Percentiles rank a stretch among this genome's conserved stretches.
These are phyloP conservation scores for Sphaeramia orbicularis DNA, from an alignment of 2,797 vertebrate species.

Conservation along the genomic window DNA sequence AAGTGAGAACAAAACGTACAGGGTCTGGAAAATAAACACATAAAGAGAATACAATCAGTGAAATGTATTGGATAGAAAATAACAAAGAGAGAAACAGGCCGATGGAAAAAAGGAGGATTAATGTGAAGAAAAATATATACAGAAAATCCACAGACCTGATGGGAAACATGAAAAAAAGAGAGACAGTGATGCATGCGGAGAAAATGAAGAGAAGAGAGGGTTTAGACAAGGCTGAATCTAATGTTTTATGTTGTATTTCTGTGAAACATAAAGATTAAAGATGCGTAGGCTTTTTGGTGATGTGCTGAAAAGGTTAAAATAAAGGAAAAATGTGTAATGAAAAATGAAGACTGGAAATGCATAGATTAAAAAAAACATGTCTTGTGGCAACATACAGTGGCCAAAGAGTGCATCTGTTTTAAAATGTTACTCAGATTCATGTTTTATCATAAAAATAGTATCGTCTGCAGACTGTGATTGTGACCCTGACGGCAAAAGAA, in stretches of 20 bases:
- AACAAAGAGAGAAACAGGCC: constrained; percentile 4
- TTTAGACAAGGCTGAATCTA: neutral
- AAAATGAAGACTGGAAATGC: too few relatives aligned
- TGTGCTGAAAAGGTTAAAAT: too few relatives aligned
- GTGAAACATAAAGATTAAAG: too few relatives aligned
- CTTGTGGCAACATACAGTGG: too few relatives aligned
- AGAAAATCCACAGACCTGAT: neutral
- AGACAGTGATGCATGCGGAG: neutral
- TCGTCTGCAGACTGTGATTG: neutral
- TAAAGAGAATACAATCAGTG: constrained; percentile 35
- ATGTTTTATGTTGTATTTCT: too few relatives aligned
- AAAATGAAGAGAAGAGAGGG: neutral
- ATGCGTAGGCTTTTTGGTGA: too few relatives aligned
- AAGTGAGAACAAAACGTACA: constrained; percentile 41
- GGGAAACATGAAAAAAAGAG: neutral
- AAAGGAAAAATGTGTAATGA: too few relatives aligned
- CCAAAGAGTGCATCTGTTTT: too few relatives aligned
- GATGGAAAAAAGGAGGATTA: constrained; percentile 6
- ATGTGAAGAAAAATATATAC: neutral
- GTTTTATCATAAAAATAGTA: neutral
- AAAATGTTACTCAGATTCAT: too few relatives aligned
- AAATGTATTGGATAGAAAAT: constrained; percentile 13
- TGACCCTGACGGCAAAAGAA: constrained; percentile 4
- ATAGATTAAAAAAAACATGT: too few relatives aligned
- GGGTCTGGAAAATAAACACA: constrained; percentile 21